Conservation (phyloP, 2,113 vertebrate species). For the Notothenia rossii region DNA sequence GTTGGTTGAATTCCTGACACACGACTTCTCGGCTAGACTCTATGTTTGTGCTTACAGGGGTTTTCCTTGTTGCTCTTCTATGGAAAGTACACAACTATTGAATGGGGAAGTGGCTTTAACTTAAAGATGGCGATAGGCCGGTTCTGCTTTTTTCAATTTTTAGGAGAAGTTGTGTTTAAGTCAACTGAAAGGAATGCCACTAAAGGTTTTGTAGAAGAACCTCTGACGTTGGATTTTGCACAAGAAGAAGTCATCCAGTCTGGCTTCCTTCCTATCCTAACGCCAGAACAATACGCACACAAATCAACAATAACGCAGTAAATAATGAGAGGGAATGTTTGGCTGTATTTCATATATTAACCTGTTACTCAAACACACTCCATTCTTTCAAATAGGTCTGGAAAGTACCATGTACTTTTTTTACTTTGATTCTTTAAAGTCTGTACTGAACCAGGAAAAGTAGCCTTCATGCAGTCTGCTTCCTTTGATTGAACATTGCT, state of each 20-base stretch:
- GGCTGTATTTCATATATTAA: no score
- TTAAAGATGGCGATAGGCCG: no score
- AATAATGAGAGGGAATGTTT: no score
- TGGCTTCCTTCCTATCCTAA: no score
- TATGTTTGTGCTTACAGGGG: conserved; percentile 6
- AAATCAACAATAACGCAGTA: no score
- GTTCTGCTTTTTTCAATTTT: conserved; percentile 5
- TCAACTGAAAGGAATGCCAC: background rate
- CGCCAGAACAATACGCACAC: no score
- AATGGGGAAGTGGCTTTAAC: conserved; percentile 36
- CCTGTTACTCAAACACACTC: background rate
- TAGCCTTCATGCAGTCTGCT: background rate
- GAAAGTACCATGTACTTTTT: conserved; percentile 8
- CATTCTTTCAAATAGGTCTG: background rate
- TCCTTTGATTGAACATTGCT: conserved; percentile 4
- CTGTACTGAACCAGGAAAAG: background rate
- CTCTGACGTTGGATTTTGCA: background rate
- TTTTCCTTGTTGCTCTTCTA: conserved; percentile 22
- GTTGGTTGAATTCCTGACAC: background rate
- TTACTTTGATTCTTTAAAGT: background rate
- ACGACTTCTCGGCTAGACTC: background rate
- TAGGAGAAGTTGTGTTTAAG: conserved; percentile 4
- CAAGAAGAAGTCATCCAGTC: no score
- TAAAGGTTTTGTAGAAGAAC: background rate
- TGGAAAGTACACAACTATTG: conserved; percentile 40